These are phyloP conservation scores for Trypoxylus dichotomus DNA, from an alignment of 1,140 invertebrate species.

Conservation along the genomic window DNA sequence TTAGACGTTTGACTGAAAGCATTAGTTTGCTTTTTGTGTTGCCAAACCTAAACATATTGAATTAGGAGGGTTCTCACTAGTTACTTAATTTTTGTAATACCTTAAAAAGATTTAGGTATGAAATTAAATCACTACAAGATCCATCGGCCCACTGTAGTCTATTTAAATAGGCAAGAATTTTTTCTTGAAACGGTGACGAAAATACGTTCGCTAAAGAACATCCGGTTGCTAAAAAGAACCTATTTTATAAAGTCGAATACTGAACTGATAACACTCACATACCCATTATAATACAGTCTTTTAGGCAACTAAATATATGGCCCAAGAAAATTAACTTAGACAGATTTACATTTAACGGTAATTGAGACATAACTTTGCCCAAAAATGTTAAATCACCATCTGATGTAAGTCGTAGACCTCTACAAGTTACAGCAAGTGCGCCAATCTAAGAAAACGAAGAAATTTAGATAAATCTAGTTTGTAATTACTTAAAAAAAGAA, in stretches of 20 bases:
- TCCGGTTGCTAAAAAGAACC: constrained; percentile 66
- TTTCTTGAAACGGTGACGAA: constrained; percentile 69
- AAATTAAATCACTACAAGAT: constrained; percentile 83
- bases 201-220: constrained; percentile 83
- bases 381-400: constrained; percentile 92
- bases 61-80: neutral
- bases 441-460: constrained; percentile 64
- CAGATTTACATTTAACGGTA: constrained; percentile 82
- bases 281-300: constrained; percentile 89
- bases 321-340: constrained; percentile 87
- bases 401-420: constrained; percentile 57
- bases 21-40: constrained; percentile 42
- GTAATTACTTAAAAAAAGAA: too few species aligned
- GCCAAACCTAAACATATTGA: constrained; percentile 46
- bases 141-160: constrained; percentile 80
- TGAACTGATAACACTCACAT: constrained; percentile 16
- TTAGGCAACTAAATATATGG: constrained; percentile 81
- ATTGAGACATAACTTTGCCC: constrained; percentile 76
- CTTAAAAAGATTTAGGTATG: constrained; percentile 78
- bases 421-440: constrained; percentile 64
- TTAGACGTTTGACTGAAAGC: constrained; percentile 43
- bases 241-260: neutral
- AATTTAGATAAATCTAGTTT: too few species aligned
- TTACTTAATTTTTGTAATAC: constrained; percentile 43
- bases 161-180: constrained; percentile 73